Evolutionary conservation across 2,797 vertebrate species (phyloP).

Genomic region (Falco cherrug): DNA sequence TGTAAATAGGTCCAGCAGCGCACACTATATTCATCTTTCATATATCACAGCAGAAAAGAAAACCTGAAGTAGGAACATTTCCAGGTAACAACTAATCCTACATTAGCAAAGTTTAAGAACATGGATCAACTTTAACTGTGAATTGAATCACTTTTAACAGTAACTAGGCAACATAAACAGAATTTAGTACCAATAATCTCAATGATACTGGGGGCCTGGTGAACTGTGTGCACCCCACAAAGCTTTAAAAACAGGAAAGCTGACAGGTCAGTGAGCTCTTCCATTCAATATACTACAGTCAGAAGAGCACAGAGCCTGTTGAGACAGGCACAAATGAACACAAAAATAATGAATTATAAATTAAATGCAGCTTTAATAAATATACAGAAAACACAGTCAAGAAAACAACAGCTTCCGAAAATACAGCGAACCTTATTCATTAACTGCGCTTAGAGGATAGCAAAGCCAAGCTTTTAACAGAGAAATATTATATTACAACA

Average conservation of each 20-base stretch:
- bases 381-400: neutral
- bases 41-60: neutral
- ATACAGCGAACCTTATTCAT: neutral
- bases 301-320: neutral
- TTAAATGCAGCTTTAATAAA: neutral
- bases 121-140: neutral
- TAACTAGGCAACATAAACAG: neutral
- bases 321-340: neutral
- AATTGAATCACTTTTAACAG: neutral
- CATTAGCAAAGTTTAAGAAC: neutral
- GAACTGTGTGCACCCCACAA: neutral
- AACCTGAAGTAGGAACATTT: neutral
- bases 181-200: neutral
- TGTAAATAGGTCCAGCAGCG: neutral
- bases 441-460: neutral
- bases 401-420: neutral
- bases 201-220: neutral
- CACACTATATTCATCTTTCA: neutral
- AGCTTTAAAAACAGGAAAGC: neutral
- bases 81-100: neutral
- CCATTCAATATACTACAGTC: neutral
- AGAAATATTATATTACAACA: constrained; percentile 27
- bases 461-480: constrained; percentile 36
- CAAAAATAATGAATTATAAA: neutral
- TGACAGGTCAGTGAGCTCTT: neutral